Evolutionary conservation across 2,888 invertebrate genomes (phyloP).

Genomic region (Aporophyla nigra): DNA sequence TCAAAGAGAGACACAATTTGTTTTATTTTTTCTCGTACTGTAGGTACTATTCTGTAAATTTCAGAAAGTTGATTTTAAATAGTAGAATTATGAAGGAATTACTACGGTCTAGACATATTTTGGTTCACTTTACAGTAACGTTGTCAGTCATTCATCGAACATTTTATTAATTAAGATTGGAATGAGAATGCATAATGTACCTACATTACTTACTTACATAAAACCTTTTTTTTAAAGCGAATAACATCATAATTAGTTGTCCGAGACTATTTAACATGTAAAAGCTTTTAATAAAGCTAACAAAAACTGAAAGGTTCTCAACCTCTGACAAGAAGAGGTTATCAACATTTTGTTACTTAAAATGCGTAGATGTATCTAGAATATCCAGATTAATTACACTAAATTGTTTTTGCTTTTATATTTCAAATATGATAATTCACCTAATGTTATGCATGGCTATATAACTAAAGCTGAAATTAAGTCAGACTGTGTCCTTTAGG

Average conservation of each 20-base stretch:
- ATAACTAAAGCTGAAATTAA: slow-evolving; percentile 42
- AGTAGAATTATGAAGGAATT: not conserved
- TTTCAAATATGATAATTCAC: slow-evolving; percentile 41
- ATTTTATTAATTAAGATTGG: not conserved
- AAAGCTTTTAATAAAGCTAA: slow-evolving; percentile 35
- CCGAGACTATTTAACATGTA: slow-evolving; percentile 14
- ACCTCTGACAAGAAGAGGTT: slow-evolving; percentile 30
- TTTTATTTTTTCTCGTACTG: not conserved
- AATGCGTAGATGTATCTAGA: slow-evolving; percentile 19
- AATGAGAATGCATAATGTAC: not conserved
- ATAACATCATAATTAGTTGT: slow-evolving; percentile 9
- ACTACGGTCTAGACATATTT: not conserved
- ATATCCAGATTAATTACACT: slow-evolving; percentile 38
- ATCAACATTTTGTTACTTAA: slow-evolving; percentile 36
- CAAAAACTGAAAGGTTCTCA: slow-evolving; percentile 17
- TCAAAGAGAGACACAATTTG: slow-evolving; percentile 2
- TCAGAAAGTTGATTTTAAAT: not conserved
- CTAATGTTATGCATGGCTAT: slow-evolving; percentile 52
- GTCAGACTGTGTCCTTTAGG: slow-evolving; percentile 44
- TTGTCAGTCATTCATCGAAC: not conserved
- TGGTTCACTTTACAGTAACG: not conserved
- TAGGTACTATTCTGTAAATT: not conserved
- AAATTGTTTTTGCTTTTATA: slow-evolving; percentile 42
- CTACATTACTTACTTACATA: slow-evolving; percentile 9
- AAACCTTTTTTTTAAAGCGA: slow-evolving; percentile 7